Conservation (phyloP, 2,797 vertebrate species). For the Spinibarbus caldwelli region DNA sequence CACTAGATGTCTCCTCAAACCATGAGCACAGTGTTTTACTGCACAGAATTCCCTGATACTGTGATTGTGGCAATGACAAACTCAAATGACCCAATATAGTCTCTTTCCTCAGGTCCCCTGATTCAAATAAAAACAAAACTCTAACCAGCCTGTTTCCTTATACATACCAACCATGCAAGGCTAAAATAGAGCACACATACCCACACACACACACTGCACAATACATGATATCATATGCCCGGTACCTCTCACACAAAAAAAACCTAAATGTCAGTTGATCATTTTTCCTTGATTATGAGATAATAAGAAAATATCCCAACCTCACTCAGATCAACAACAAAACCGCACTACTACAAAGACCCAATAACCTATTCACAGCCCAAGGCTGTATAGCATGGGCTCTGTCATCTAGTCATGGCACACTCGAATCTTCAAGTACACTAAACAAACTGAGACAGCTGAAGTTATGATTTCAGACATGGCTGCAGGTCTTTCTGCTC, state of each 20-base stretch:
- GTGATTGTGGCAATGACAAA: constrained; percentile 50
- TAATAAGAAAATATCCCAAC: constrained; percentile 54
- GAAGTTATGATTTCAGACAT: constrained; percentile 15
- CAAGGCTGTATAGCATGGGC: constrained; percentile 1
- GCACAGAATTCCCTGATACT: constrained; percentile 1
- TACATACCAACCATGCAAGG: constrained; percentile 23
- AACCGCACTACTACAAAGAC: constrained; percentile 30
- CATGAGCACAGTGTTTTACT: constrained; percentile 19
- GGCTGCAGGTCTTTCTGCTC: constrained; percentile 21
- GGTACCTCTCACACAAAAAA: constrained; percentile 45
- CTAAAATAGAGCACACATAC: constrained; percentile 50
- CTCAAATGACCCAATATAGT: neutral
- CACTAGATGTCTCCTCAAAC: constrained; percentile 56
- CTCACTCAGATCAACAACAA: constrained; percentile 45
- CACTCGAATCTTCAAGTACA: constrained; percentile 53
- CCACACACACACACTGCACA: constrained; percentile 45
- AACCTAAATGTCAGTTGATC: constrained; percentile 42
- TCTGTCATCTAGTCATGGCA: constrained; percentile 57
- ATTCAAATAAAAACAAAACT: constrained; percentile 10
- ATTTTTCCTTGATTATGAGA: constrained; percentile 41
- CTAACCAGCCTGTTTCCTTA: constrained; percentile 12
- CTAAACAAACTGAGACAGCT: constrained; percentile 18
- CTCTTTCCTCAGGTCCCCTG: constrained; percentile 10
- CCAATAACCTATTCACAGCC: constrained; percentile 38
- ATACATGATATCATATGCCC: constrained; percentile 28